A percentile compares a stretch with the other conserved stretches of the same genome.
phyloP scores from a whole-genome alignment of 2,888 invertebrate species.

The Nomada fucata region DNA sequence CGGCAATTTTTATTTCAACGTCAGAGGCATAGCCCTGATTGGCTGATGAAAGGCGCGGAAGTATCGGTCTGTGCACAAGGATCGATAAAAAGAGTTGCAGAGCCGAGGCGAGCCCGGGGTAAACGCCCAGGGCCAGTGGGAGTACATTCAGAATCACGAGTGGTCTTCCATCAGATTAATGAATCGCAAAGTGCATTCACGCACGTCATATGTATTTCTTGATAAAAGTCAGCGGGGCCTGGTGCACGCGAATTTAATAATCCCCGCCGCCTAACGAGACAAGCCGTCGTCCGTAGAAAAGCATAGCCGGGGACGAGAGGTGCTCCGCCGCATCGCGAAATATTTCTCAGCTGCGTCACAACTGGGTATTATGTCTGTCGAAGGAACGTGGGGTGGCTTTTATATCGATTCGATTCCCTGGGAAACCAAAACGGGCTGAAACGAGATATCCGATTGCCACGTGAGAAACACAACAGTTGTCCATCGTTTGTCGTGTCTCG shows the following conservation, averaged over 20 bases:
- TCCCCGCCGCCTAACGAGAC: slow-evolving; percentile 37
- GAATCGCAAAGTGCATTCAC: slow-evolving; percentile 62
- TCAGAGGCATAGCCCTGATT: slow-evolving; percentile 47
- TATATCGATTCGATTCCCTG: slow-evolving; percentile 17
- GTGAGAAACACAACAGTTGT: background rate
- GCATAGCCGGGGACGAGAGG: slow-evolving; percentile 16
- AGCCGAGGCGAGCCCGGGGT: slow-evolving; percentile 53
- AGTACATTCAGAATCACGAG: slow-evolving; percentile 62
- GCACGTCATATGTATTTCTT: slow-evolving; percentile 59
- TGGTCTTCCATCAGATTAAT: slow-evolving; percentile 66
- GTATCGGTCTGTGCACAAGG: slow-evolving; percentile 64
- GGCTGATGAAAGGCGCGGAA: slow-evolving; percentile 63
- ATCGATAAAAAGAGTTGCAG: slow-evolving; percentile 69
- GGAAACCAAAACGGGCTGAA: background rate
- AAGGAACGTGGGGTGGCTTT: background rate
- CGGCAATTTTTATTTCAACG: slow-evolving; percentile 46
- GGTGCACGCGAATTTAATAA: slow-evolving; percentile 59
- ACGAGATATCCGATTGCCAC: too few relatives aligned
- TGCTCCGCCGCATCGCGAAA: slow-evolving; percentile 3
- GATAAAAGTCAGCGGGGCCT: slow-evolving; percentile 53
- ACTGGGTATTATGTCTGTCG: slow-evolving; percentile 1
- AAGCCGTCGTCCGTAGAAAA: slow-evolving; percentile 14
- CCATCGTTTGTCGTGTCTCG: background rate
- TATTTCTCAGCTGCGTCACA: slow-evolving; percentile 22
- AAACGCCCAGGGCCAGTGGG: slow-evolving; percentile 55